Conservation (phyloP, 2,888 invertebrate genomes). For the Sminthurinus aureus region DNA sequence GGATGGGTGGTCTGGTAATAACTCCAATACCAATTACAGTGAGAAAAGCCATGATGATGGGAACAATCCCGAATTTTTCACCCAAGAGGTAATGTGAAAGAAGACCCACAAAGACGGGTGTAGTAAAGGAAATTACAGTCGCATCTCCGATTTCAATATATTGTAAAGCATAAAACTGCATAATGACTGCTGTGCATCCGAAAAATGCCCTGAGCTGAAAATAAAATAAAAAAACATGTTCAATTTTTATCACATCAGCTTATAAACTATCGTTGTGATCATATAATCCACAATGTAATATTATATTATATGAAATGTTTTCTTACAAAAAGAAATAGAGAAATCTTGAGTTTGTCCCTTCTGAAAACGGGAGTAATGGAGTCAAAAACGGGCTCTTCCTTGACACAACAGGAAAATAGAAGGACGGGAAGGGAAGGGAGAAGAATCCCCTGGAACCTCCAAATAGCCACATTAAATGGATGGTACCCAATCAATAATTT, state of each 20-base stretch:
- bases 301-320: constrained; percentile 34
- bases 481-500: constrained; percentile 50
- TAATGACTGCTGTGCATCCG: constrained; percentile 49
- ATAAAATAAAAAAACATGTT: too few relatives aligned
- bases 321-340: constrained; percentile 50
- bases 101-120: constrained; percentile 53
- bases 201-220: constrained; percentile 50
- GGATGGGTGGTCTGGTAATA: constrained; percentile 54
- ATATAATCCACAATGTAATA: too few relatives aligned
- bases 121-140: constrained; percentile 49
- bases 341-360: constrained; percentile 42
- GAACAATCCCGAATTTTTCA: constrained; percentile 55
- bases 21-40: constrained; percentile 52
- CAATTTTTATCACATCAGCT: too few relatives aligned
- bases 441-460: constrained; percentile 54
- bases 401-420: constrained; percentile 40
- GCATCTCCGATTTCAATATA: constrained; percentile 53
- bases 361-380: constrained; percentile 40
- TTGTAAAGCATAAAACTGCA: constrained; percentile 54
- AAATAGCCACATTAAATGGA: constrained; percentile 48
- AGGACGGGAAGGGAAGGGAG: constrained; percentile 47
- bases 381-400: constrained; percentile 45
- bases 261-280: too few relatives aligned
- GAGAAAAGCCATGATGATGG: constrained; percentile 47
- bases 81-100: constrained; percentile 49